Percentiles rank a stretch among this genome's conserved stretches.
phyloP scores from a whole-genome alignment of 2,888 invertebrate species.

The Dyspetes luteomarginatus region DNA sequence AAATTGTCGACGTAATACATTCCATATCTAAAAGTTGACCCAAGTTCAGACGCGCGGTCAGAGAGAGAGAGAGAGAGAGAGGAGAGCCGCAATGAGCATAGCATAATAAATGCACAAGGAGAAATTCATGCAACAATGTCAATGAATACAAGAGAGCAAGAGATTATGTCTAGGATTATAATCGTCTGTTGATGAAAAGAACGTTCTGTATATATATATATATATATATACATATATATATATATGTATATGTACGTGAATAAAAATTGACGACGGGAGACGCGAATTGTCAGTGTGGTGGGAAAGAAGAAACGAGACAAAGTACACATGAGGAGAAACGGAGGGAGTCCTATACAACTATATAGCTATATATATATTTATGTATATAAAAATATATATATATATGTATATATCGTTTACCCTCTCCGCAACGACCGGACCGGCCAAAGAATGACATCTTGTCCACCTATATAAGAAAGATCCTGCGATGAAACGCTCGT shows the following conservation, averaged over 20 bases:
- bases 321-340: not conserved
- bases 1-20: no score
- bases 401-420: not conserved
- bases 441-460: slow-evolving; percentile 47
- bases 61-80: no score
- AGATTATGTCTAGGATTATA: slow-evolving; percentile 37
- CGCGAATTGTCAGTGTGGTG: slow-evolving; percentile 34
- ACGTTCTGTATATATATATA: slow-evolving; percentile 39
- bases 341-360: no score
- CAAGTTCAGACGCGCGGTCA: no score
- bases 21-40: no score
- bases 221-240: no score
- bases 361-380: no score
- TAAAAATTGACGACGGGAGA: slow-evolving; percentile 52
- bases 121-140: not conserved
- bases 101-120: slow-evolving; percentile 9
- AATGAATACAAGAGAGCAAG: not conserved
- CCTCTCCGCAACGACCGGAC: slow-evolving; percentile 38
- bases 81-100: no score
- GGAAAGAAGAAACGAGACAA: not conserved
- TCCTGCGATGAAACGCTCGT: slow-evolving; percentile 45
- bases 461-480: slow-evolving; percentile 65
- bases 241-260: no score
- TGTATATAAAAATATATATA: slow-evolving; percentile 5
- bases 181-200: slow-evolving; percentile 45